Evolutionary conservation across 2,113 vertebrate species (phyloP).

Genomic region (Fregetta grallaria): DNA sequence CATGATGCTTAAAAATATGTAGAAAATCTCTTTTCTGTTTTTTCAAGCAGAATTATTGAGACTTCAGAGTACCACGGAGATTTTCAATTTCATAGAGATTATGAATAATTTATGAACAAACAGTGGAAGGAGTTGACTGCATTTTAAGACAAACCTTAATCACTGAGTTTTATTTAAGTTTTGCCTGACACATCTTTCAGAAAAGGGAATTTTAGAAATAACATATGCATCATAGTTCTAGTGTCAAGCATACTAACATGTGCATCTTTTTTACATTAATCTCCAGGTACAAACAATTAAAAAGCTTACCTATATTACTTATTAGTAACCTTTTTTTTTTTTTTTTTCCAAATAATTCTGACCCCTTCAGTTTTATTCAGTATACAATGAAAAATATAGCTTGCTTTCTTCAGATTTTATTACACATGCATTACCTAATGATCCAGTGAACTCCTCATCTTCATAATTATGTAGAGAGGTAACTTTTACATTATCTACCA

Average conservation of each 20-base stretch:
- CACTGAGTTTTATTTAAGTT: background rate
- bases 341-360: background rate
- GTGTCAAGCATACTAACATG: background rate
- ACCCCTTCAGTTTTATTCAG: background rate
- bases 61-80: background rate
- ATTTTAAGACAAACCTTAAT: background rate
- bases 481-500: background rate
- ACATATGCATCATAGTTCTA: background rate
- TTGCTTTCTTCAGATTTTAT: background rate
- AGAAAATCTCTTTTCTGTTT: background rate
- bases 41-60: background rate
- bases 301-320: background rate
- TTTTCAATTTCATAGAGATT: background rate
- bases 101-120: constrained; percentile 12
- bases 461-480: background rate
- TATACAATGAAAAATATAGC: background rate
- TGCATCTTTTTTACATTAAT: background rate
- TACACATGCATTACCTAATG: background rate
- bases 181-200: background rate
- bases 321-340: background rate
- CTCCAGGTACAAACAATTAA: background rate
- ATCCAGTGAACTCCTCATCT: background rate
- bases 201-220: background rate
- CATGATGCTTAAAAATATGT: background rate
- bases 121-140: background rate